These are phyloP conservation scores for Mus spretus DNA, from an alignment of 2,797 vertebrate genomes.

Conservation along the genomic window DNA sequence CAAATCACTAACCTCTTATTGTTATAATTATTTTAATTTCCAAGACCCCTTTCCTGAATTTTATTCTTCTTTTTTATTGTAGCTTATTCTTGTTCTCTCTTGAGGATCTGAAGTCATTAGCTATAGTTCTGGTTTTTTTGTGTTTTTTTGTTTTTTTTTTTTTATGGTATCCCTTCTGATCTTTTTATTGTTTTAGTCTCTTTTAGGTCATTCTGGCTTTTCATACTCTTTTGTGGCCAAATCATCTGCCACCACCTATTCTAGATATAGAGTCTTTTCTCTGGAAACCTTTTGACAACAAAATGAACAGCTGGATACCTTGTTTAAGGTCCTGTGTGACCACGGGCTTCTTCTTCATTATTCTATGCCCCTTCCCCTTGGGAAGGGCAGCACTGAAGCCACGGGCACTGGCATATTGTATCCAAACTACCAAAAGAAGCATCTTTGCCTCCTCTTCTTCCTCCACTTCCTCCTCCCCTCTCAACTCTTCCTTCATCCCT, in stretches of 20 bases:
- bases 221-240: not conserved
- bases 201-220: not conserved
- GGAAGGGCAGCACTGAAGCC: not conserved
- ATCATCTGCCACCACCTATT: too few species aligned
- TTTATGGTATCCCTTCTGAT: conserved; percentile 23
- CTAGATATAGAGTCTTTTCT: not conserved
- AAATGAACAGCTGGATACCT: not conserved
- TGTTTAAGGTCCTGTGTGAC: not conserved
- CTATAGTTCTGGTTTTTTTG: not conserved
- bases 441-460: not conserved
- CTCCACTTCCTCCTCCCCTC: not conserved
- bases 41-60: conserved; percentile 26
- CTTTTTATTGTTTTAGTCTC: conserved; percentile 22
- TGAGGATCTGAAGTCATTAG: not conserved
- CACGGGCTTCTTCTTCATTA: not conserved
- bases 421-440: not conserved
- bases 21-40: conserved; percentile 23
- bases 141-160: not conserved
- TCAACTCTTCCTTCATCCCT: not conserved
- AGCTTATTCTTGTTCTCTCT: conserved; percentile 43
- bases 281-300: not conserved
- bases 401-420: too few species aligned
- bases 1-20: not conserved
- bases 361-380: too few species aligned
- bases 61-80: conserved; percentile 6